Evolutionary conservation across 2,113 vertebrate species (phyloP), one percentile per base, ranked within the genome.

Genomic region (Megaceryle torquata): DNA sequence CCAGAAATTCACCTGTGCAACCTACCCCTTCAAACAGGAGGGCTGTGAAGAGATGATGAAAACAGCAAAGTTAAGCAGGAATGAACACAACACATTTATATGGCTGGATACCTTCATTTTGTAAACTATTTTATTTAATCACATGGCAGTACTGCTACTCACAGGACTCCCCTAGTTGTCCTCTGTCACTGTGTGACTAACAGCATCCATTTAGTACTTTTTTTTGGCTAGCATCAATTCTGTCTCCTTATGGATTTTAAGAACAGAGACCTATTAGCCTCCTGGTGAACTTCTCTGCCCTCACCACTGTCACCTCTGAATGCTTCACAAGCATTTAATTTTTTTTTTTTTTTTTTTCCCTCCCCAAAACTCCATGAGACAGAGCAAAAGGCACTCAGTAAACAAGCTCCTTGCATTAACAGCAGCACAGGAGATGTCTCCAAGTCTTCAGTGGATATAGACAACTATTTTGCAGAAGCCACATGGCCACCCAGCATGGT

Each of bases 401-500:
- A 53, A 53, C 17, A 13, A 54, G 15, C 16, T n/a, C 41, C 21
- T 59, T 35, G 43, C 19, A 7, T 1, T 26, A 33, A 2, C 68
- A 75, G 83, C 43, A 74, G 81, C 10, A 31, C 64, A 78, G 43
- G 1, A 28, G 22, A 50, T 15, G 7, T 29, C 77, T 43, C 7
- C 8, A 60, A 80, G 44, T 15, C 54, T 33, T 67, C 72, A 8
- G 28, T 24, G 35, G 39, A 8, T 6, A 50, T 1, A 46, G n/a
- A 16, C 6, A 15, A 4, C 37, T 50, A 12, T 39, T 84, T 16
- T 59, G 24, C 60, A 75, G 31, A 59, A 31, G 13, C 59, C 61
- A 37, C 9, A 5, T 0, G 13, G 50, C n/a, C 53, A 60, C 19
- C 13, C 60, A 71, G 60, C 4, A 6, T 0, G 4, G 54, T 15